Evolutionary conservation across 2,888 invertebrate genomes (phyloP), one percentile per base, ranked within the genome.

Genomic region (Ectemnius continuus): DNA sequence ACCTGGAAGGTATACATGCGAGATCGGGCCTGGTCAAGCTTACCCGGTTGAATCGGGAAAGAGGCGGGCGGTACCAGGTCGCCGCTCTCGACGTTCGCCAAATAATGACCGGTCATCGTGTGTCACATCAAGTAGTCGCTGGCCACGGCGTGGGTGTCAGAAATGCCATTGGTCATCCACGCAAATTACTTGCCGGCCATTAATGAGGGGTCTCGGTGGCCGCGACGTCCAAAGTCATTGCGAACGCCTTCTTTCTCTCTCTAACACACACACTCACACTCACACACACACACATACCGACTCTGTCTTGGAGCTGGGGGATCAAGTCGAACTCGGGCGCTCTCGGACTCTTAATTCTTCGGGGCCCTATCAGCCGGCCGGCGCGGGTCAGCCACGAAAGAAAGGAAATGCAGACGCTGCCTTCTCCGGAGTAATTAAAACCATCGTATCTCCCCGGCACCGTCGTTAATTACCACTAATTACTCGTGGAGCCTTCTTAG

Each of bases 131-230:
- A 52, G 61, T 63, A 47, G 36, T 36, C n/a, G 64, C 52, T 46
- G 26, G 67, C 61, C 64, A 57, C 48, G 11, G 80, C 78, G 84
- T 82, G 84, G 86, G 86, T 81, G 86, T 83, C 81, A 73, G 76
- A 82, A 82, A 82, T 77, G 75, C 72, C 70, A 67, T 62, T 69
- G 70, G 85, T 86, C 86, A 86, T 86, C 83, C 86, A 82, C 85
- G 86, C 86, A 86, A 86, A 86, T 86, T 86, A 86, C 82, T 81
- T 72, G 81, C 76, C 84, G 81, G 83, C 84, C 86, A 86, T 86
- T 86, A 86, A 86, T 86, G 86, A 86, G 85, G 81, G 85, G 80
- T 84, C 74, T 75, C 79, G 75, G 73, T 78, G 76, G 76, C 79
- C 83, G 80, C 76, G 36, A 79, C 83, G 83, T 83, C 83, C 73